These are phyloP conservation scores for Anarsia innoxiella DNA, from an alignment of 2,888 invertebrate genomes.

Conservation along the genomic window DNA sequence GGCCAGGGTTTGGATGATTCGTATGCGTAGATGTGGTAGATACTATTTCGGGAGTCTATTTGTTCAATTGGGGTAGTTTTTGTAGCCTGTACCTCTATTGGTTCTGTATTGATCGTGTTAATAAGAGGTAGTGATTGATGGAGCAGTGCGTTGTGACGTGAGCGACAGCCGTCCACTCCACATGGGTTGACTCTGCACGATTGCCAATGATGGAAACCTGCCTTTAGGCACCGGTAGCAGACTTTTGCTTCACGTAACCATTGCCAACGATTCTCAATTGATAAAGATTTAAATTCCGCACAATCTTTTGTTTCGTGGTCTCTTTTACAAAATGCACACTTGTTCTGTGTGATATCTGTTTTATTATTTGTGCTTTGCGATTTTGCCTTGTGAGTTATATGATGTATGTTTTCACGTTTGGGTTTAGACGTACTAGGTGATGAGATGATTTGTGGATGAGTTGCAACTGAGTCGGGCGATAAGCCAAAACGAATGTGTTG, in stretches of 20 bases:
- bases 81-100: background rate
- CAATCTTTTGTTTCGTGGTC: constrained; percentile 5
- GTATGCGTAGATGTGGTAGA: background rate
- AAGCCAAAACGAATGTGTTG: constrained; percentile 6
- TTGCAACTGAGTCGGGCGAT: constrained; percentile 4
- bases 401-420: background rate
- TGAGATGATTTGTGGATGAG: no score
- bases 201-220: background rate
- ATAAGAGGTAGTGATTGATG: background rate
- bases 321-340: constrained; percentile 11
- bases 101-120: background rate
- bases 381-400: background rate
- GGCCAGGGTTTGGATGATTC: background rate
- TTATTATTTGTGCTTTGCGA: background rate
- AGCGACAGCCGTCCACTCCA: background rate
- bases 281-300: background rate
- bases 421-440: background rate
- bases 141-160: background rate
- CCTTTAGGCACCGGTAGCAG: background rate
- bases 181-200: background rate
- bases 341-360: background rate
- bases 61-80: background rate
- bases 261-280: background rate
- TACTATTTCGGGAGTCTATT: background rate
- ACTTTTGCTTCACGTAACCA: background rate